These are phyloP conservation scores for Polydrusus cervinus DNA, from an alignment of 2,888 invertebrate species.

Conservation along the genomic window DNA sequence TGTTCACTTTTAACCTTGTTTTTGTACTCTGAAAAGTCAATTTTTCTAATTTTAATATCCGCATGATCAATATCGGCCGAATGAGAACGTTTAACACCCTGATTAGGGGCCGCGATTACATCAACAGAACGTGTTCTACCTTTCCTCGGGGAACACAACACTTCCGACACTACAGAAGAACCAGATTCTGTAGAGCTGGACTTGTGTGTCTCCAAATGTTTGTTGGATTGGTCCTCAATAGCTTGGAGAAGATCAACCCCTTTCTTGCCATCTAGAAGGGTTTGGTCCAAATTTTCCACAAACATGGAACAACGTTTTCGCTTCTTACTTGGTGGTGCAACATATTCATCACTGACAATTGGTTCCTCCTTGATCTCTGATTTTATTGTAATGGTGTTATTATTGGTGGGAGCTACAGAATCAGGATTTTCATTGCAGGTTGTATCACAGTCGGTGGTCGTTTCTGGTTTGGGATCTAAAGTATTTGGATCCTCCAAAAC, in stretches of 20 bases:
- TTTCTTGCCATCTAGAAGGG: constrained; percentile 65
- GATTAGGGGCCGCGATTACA: constrained; percentile 56
- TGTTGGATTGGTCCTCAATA: constrained; percentile 65
- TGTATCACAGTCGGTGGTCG: constrained; percentile 46
- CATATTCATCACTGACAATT: constrained; percentile 16
- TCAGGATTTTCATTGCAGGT: constrained; percentile 54
- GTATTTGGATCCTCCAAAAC: constrained; percentile 22
- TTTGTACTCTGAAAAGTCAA: constrained; percentile 61
- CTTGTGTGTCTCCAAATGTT: constrained; percentile 57
- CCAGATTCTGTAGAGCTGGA: constrained; percentile 61
- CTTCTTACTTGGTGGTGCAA: constrained; percentile 55
- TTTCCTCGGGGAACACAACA: constrained; percentile 61
- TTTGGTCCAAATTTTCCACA: constrained; percentile 62
- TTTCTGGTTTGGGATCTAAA: constrained; percentile 39
- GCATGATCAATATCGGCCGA: constrained; percentile 62
- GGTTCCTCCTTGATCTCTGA: constrained; percentile 27
- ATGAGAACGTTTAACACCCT: constrained; percentile 64
- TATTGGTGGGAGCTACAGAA: constrained; percentile 60
- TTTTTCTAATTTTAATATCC: constrained; percentile 59
- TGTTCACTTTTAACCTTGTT: constrained; percentile 47
- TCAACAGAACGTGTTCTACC: constrained; percentile 66
- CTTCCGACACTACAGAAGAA: constrained; percentile 49
- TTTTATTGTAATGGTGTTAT: constrained; percentile 58
- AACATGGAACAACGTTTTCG: constrained; percentile 61
- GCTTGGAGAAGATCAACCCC: constrained; percentile 65